Conservation (phyloP, 2,888 invertebrate species). For the Leptura quadrifasciata region DNA sequence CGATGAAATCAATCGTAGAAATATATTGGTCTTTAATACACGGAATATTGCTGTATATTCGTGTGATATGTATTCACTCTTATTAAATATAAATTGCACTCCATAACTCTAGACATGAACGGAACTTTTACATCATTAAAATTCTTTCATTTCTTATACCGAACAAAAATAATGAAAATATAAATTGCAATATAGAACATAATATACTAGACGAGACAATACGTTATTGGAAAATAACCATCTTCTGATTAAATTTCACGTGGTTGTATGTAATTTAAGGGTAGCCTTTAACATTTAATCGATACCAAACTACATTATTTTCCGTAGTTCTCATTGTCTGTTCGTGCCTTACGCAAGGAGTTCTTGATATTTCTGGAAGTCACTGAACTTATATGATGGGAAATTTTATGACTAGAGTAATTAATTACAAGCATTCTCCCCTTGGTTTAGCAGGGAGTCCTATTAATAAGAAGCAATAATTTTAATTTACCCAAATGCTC, state of each 20-base stretch:
- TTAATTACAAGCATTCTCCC: not conserved
- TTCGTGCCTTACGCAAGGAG: slow-evolving; percentile 7
- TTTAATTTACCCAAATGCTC: not conserved
- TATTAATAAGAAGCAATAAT: not conserved
- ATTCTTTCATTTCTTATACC: no score
- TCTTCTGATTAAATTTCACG: not conserved
- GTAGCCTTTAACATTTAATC: not conserved
- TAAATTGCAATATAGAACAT: no score
- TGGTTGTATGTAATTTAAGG: not conserved
- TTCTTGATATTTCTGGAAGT: slow-evolving; percentile 13
- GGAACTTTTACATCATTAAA: no score
- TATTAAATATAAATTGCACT: no score
- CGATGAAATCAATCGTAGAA: no score
- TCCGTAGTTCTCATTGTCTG: not conserved
- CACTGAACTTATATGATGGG: slow-evolving; percentile 4
- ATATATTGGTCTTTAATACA: no score
- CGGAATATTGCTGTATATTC: no score
- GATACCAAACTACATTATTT: slow-evolving; percentile 1
- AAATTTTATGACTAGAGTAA: slow-evolving; percentile 3
- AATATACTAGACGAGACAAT: no score
- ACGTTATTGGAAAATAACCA: no score
- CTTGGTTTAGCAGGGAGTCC: not conserved
- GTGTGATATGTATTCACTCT: no score
- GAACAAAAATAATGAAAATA: no score
- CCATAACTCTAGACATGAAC: no score